Conservation (phyloP, 2,888 invertebrate genomes). For the Tenthredo amoena region DNA sequence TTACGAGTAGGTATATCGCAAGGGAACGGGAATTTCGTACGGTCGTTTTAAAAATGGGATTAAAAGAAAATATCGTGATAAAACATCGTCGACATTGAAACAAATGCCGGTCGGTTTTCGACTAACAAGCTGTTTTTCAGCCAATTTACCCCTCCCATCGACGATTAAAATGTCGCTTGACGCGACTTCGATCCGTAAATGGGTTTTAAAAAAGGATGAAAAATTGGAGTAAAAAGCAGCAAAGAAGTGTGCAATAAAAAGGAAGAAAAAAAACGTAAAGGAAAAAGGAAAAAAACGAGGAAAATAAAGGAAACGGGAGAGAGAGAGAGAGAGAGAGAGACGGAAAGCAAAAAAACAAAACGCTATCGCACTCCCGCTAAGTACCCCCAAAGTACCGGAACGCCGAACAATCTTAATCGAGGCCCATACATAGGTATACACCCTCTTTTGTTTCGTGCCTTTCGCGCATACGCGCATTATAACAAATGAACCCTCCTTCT, state of each 20-base stretch:
- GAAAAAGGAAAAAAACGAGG: not conserved
- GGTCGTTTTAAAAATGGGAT: not conserved
- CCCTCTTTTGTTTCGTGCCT: slow-evolving; percentile 11
- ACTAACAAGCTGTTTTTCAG: slow-evolving; percentile 44
- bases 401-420: slow-evolving; percentile 61
- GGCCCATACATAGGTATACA: not conserved
- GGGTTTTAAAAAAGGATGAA: slow-evolving; percentile 35
- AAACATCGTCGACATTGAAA: slow-evolving; percentile 44
- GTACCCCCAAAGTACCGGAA: slow-evolving; percentile 61
- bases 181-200: slow-evolving; percentile 43
- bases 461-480: slow-evolving; percentile 6
- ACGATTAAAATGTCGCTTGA: slow-evolving; percentile 43
- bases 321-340: not conserved
- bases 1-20: not conserved
- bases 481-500: slow-evolving; percentile 29
- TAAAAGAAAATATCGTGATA: not conserved
- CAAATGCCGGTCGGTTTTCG: slow-evolving; percentile 31
- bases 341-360: not conserved
- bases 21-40: not conserved
- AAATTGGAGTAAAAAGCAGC: not conserved
- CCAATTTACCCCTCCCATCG: not conserved
- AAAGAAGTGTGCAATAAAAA: not conserved
- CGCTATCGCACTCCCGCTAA: slow-evolving; percentile 41
- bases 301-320: not conserved
- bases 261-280: not conserved